Percentiles rank a stretch among this genome's conserved stretches.
Conservation (phyloP, 2,113 vertebrate species). For the Acanthisitta chloris region DNA sequence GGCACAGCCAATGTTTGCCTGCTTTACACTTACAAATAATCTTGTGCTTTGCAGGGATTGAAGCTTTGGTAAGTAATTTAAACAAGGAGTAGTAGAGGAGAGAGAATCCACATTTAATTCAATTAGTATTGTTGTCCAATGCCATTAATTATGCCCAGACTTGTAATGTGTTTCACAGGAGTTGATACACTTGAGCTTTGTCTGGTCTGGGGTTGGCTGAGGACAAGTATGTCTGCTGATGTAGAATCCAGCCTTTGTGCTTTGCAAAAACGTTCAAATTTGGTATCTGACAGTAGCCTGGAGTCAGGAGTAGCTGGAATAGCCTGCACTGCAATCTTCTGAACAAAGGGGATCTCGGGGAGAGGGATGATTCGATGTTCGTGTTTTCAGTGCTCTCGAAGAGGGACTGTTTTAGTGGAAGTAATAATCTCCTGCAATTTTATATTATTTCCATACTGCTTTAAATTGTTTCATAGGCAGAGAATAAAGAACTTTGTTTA, state of each 20-base stretch:
- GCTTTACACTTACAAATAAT: background rate
- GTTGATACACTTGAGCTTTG: conserved; percentile 35
- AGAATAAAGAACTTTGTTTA: conserved; percentile 53
- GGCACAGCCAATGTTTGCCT: background rate
- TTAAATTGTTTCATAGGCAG: conserved; percentile 28
- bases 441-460: conserved; percentile 14
- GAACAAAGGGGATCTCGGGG: background rate
- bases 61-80: background rate
- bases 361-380: background rate
- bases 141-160: conserved; percentile 1
- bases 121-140: background rate
- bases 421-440: conserved; percentile 45
- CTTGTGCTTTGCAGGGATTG: background rate
- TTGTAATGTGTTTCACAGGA: background rate
- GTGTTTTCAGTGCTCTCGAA: background rate
- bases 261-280: background rate
- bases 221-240: conserved; percentile 9
- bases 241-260: conserved; percentile 39
- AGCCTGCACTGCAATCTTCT: background rate
- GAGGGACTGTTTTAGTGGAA: conserved; percentile 20
- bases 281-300: conserved; percentile 31
- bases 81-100: background rate
- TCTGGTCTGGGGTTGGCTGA: background rate
- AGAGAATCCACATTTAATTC: conserved; percentile 35
- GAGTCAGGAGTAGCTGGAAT: conserved; percentile 7